Base-by-base conservation (phyloP, 1,140 invertebrate species). In the Apis mellifera region DNA sequence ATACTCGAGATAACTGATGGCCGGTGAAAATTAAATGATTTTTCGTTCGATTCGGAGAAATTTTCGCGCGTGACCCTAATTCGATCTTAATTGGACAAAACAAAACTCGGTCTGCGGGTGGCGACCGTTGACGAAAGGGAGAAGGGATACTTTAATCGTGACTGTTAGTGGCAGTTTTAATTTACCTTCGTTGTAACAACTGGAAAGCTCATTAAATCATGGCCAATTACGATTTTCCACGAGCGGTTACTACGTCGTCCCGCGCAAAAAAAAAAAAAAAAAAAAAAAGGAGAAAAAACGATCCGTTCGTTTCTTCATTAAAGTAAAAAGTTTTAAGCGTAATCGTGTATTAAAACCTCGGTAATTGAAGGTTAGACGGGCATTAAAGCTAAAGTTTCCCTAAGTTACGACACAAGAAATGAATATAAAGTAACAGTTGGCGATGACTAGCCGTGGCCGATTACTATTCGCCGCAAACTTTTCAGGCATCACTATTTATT, bases 401-500 rank as follows among this genome's bases (percentile, higher is more conserved):
- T 13, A 32, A 82, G 23, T 82, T 69, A 76, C 57, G 79, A 76
- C 60, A 23, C 79, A 68, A 23, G 79, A 68, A 76, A 26, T 9
- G 55, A 68, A 82, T 76, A 76, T 76, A 69, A 82, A 82, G 60
- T 76, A 76, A 82, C 48, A 54, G n/a, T 60, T 1, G 5, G n/a
- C 65, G 79, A 82, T 69, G 79, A 82, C 26, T 68, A 68, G 64
- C 64, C 11, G 5, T 26, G 54, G 32, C 11, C 72, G 52, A 76
- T 81, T 68, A 68, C 54, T 54, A 66, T 82, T 78, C 26, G 21
- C 64, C 17, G 11, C 48, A 26, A 23, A 76, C 62, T 69, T 32
- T 76, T 52, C 15, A 68, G 23, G 0, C 54, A 23, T n/a, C n/a
- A 23, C 54, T 57, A 59, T 81, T 68, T 75, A 68, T 82, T 21